phyloP scores from a whole-genome alignment of 2,888 invertebrate species.

The Altica lythri region DNA sequence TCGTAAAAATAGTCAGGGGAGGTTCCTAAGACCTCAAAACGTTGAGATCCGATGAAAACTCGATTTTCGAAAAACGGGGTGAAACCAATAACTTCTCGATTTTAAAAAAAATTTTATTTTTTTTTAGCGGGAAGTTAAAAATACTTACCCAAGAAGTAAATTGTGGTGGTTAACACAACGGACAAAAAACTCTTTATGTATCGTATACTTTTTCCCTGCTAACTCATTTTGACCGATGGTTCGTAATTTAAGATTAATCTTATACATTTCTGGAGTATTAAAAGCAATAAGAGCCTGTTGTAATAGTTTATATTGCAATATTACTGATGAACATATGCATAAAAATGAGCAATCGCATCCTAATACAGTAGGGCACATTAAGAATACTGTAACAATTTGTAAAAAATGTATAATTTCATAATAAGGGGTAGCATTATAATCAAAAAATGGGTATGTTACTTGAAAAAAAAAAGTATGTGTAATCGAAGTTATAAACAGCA shows the following conservation, averaged over 20 bases:
- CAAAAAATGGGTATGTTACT: slow-evolving; percentile 1
- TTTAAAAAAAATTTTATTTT: too few species aligned
- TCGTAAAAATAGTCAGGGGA: too few species aligned
- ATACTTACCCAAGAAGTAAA: slow-evolving; percentile 10
- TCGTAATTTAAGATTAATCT: not conserved
- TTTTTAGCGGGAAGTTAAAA: too few species aligned
- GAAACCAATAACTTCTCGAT: too few species aligned
- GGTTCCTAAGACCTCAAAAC: too few species aligned
- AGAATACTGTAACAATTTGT: not conserved
- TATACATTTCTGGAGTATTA: slow-evolving; percentile 6
- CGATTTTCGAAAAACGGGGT: too few species aligned
- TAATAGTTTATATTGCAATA: slow-evolving; percentile 8
- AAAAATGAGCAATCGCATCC: slow-evolving; percentile 9
- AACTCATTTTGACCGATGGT: not conserved
- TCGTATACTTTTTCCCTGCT: not conserved
- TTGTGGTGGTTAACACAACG: slow-evolving; percentile 11
- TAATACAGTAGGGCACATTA: not conserved
- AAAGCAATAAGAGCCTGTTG: slow-evolving; percentile 6
- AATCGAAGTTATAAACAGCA: slow-evolving; percentile 3
- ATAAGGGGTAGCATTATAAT: not conserved
- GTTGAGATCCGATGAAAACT: too few species aligned
- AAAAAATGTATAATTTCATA: slow-evolving; percentile 3
- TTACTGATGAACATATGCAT: not conserved
- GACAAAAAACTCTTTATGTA: slow-evolving; percentile 10
- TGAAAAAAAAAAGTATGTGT: not conserved